phyloP scores from a whole-genome alignment of 1,140 invertebrate genomes.

The Rhyacophila brunnea region DNA sequence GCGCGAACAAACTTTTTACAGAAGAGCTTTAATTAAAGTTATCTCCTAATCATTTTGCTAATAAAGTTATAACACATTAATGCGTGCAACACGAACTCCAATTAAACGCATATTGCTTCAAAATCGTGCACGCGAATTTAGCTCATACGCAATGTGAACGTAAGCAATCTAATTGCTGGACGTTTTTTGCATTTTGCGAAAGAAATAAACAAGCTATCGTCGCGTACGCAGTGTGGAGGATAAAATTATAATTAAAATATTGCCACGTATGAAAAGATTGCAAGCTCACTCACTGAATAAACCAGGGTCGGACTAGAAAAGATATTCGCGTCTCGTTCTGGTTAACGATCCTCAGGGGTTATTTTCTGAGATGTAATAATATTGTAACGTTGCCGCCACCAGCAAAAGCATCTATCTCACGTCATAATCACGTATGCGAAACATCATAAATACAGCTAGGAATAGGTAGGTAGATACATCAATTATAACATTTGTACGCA shows the following conservation, averaged over 20 bases:
- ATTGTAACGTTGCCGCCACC: no score
- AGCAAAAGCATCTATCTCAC: no score
- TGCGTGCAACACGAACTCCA: slow-evolving; percentile 27
- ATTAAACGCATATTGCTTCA: slow-evolving; percentile 24
- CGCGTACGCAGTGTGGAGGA: slow-evolving; percentile 4
- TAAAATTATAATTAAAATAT: slow-evolving; percentile 24
- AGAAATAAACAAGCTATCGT: slow-evolving; percentile 14
- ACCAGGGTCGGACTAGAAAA: neutral
- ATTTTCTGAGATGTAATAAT: no score
- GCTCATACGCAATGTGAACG: neutral
- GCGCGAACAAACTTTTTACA: neutral
- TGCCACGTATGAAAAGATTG: slow-evolving; percentile 8
- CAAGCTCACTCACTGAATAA: neutral
- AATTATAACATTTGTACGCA: no score
- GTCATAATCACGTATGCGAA: no score
- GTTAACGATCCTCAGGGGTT: no score
- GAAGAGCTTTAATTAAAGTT: slow-evolving; percentile 25
- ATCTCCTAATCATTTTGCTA: slow-evolving; percentile 27
- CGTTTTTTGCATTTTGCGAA: neutral
- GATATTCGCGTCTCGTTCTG: neutral
- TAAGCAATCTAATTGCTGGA: neutral
- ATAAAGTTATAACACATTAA: slow-evolving; percentile 31
- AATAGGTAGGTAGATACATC: no score
- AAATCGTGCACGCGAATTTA: slow-evolving; percentile 5
- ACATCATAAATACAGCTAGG: no score